Percentiles rank a stretch among this genome's conserved stretches.
phyloP scores from a whole-genome alignment of 2,888 invertebrate species.

The Drosophila imparisetae region DNA sequence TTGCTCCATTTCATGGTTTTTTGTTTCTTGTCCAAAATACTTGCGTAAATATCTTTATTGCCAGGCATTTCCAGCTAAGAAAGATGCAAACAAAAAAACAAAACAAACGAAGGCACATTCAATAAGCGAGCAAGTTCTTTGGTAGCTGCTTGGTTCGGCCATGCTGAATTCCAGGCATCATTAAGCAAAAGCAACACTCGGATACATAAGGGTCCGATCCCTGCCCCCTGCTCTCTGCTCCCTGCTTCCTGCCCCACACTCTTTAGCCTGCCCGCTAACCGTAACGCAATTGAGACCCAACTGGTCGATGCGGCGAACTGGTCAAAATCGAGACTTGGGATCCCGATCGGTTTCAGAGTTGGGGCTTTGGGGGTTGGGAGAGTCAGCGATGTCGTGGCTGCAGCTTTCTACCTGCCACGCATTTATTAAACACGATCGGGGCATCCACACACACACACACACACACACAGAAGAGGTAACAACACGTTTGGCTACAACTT shows the following conservation, averaged over 20 bases:
- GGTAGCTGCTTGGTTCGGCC: slow-evolving; percentile 65
- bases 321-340: slow-evolving; percentile 48
- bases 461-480: slow-evolving; percentile 31
- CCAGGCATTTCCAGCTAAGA: slow-evolving; percentile 46
- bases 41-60: slow-evolving; percentile 77
- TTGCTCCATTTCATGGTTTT: slow-evolving; percentile 69
- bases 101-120: slow-evolving; percentile 42
- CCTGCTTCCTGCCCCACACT: not conserved
- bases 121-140: slow-evolving; percentile 58
- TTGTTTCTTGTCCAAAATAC: slow-evolving; percentile 44
- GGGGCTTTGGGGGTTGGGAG: slow-evolving; percentile 6
- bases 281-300: slow-evolving; percentile 57
- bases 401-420: slow-evolving; percentile 76
- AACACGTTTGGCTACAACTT: slow-evolving; percentile 77
- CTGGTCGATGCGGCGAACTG: slow-evolving; percentile 53
- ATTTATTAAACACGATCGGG: slow-evolving; percentile 76
- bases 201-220: slow-evolving; percentile 70
- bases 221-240: not conserved
- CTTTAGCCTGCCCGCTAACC: slow-evolving; percentile 3
- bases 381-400: slow-evolving; percentile 29
- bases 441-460: slow-evolving; percentile 6
- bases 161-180: slow-evolving; percentile 83
- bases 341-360: slow-evolving; percentile 17
- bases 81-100: slow-evolving; percentile 12
- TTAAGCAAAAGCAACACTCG: slow-evolving; percentile 66